phyloP scores from a whole-genome alignment of 2,113 vertebrate species.

The Stigmatopora argus region DNA sequence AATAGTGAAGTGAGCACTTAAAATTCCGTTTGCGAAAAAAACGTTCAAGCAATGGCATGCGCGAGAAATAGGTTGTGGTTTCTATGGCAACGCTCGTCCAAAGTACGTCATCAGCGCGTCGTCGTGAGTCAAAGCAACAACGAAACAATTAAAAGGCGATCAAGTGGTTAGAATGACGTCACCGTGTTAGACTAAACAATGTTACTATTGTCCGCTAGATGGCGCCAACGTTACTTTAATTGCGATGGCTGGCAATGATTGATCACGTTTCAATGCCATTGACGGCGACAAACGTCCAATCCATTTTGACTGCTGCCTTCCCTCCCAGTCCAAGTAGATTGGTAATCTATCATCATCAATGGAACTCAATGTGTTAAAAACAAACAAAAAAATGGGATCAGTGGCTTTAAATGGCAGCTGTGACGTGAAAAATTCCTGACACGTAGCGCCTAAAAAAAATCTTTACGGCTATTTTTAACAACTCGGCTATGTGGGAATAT shows the following conservation, averaged over 20 bases:
- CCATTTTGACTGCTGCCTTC: background rate
- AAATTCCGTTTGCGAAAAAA: too few relatives aligned
- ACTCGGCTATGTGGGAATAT: constrained; percentile 46
- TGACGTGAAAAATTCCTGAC: background rate
- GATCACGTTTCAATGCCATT: too few relatives aligned
- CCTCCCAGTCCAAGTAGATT: too few relatives aligned
- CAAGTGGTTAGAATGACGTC: background rate
- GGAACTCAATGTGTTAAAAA: too few relatives aligned
- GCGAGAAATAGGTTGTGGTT: background rate
- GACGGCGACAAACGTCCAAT: background rate
- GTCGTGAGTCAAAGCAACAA: background rate
- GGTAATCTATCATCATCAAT: too few relatives aligned
- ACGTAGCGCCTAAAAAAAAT: constrained; percentile 19
- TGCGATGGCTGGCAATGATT: too few relatives aligned
- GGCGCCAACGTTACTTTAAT: background rate
- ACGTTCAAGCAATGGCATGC: background rate
- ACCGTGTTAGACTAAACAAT: background rate
- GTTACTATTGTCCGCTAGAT: background rate
- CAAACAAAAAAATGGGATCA: background rate
- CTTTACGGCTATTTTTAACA: constrained; percentile 68
- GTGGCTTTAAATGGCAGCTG: constrained; percentile 17
- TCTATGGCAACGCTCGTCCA: background rate
- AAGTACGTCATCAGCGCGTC: background rate
- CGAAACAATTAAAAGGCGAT: background rate
- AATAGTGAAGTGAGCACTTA: too few relatives aligned